Conservation (phyloP, 2,113 vertebrate species). For the Hydrochoerus hydrochaeris region DNA sequence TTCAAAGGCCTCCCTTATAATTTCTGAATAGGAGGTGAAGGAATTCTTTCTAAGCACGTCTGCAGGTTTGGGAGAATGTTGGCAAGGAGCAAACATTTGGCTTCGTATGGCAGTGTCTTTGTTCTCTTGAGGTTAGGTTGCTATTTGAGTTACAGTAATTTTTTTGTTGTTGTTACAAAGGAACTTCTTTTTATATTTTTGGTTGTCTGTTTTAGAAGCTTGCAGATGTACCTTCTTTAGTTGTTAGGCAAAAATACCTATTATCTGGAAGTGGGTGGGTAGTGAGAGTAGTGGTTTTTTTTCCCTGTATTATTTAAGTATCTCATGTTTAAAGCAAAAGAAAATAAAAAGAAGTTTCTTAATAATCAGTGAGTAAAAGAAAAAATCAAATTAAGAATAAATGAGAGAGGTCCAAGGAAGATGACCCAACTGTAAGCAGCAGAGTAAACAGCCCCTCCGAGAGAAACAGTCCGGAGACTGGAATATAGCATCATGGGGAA, state of each 20-base stretch:
- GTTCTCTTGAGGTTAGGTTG: neutral
- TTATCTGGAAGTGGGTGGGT: conserved; percentile 13
- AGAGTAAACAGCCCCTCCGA: too few species aligned
- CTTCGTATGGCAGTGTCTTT: neutral
- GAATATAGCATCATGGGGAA: too few species aligned
- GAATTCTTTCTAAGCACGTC: neutral
- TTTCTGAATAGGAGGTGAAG: neutral
- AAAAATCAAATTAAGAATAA: neutral
- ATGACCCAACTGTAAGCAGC: too few species aligned
- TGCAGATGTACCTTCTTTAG: neutral
- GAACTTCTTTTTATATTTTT: neutral
- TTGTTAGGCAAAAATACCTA: conserved; percentile 16
- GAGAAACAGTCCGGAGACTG: too few species aligned
- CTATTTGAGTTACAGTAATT: neutral
- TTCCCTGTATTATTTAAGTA: neutral
- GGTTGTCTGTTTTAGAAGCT: neutral
- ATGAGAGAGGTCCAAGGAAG: neutral
- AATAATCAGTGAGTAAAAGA: neutral
- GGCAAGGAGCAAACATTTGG: neutral
- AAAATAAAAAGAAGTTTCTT: conserved; percentile 8
- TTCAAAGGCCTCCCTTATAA: neutral
- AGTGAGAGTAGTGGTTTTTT: neutral
- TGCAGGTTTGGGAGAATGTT: neutral
- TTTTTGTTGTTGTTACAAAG: neutral
- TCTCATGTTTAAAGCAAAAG: neutral